Percentiles rank a stretch among this genome's conserved stretches.
Evolutionary conservation across 2,113 vertebrate genomes (phyloP).

Genomic region (Anarhynchus alexandrinus): DNA sequence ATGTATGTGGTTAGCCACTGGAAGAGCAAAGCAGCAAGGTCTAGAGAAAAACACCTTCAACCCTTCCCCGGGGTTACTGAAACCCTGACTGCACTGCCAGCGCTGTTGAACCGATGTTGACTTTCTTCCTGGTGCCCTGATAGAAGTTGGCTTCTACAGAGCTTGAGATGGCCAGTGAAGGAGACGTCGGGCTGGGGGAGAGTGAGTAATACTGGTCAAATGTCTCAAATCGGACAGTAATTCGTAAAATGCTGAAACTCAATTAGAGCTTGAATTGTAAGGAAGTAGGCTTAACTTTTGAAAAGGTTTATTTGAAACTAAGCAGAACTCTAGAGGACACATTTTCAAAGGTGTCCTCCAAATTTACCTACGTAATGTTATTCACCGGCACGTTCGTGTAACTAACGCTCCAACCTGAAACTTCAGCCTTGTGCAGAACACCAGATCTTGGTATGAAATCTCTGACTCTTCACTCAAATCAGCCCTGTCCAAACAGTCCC

Average conservation of each 20-base stretch:
- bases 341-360: background rate
- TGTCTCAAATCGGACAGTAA: background rate
- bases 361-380: background rate
- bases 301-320: background rate
- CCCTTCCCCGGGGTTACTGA: background rate
- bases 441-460: background rate
- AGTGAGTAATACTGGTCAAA: background rate
- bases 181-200: background rate
- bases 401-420: background rate
- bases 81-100: background rate
- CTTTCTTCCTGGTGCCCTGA: background rate
- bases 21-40: background rate
- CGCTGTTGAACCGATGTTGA: background rate
- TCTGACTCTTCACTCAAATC: background rate
- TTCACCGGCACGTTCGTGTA: background rate
- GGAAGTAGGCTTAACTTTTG: background rate
- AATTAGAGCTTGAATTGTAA: background rate
- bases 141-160: background rate
- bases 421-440: background rate
- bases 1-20: background rate
- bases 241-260: background rate
- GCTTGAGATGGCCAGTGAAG: background rate
- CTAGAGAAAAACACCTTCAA: background rate
- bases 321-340: background rate
- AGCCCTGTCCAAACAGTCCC: background rate